Evolutionary conservation across 2,113 vertebrate genomes (phyloP), one percentile per base, ranked within the genome.

Genomic region (Solenodon paradoxus): DNA sequence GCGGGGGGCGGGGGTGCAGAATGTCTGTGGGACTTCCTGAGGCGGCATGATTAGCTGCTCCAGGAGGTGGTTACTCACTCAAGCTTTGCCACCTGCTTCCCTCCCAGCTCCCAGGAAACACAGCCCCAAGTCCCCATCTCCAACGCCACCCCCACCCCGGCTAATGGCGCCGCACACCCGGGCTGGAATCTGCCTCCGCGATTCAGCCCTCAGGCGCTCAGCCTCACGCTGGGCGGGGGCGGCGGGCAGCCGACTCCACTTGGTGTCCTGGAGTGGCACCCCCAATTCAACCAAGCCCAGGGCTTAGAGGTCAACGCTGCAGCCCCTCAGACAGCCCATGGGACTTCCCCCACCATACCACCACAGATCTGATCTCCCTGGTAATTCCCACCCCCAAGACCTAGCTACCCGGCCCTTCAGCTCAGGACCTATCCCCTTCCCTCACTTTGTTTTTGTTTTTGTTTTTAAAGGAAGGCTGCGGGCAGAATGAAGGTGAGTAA

Each of bases 41-140:
- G 68, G 88, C 53, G 45, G 47, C 30, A 55, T 40, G 88, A 45
- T 74, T 22, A 3, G 93, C 59, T 77, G 80, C 71, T 78, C 45
- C 11, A 26, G 51, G 63, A 83, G 79, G 90, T 69, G 40, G 94
- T 93, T 96, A 95, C 96, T 94, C 95, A 82, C 89, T 81, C 57
- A 5, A 90, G 90, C 88, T 55, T 72, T 68, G 93, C 95, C 92
- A 88, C 93, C 96, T 95, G 96, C 95, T 96, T 95, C 78, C 81
- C 93, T 90, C 63, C 91, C 77, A 40, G 85, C 71, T 81, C 77
- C 81, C 88, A 26, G 79, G 20, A 64, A 92, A 38, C 84, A 38
- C 77, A 57, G 69, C 71, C 32, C 92, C 20, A 51, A 79, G 90
- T 68, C 95, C 71, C 57, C 66, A 9, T 32, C 77, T 68, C 92